Base-by-base conservation (phyloP, 2,797 vertebrate genomes). In the Pangasius sanitwongsei region DNA sequence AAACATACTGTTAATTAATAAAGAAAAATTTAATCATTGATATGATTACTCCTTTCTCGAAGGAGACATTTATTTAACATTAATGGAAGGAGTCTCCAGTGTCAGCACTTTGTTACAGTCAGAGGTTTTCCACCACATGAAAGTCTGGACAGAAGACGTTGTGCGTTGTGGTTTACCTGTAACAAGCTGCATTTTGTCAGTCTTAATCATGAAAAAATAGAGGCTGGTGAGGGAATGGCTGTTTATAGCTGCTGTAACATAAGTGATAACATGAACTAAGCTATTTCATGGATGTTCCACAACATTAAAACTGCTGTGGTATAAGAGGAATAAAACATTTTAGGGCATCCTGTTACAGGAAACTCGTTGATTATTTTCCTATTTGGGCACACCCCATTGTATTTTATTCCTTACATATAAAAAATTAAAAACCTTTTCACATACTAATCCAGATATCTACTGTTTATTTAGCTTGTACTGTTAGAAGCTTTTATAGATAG, bases 241-340 rank as follows among this genome's bases (percentile, higher is more conserved):
- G 55, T 34, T 20, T 9, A n/a, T 1, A 15, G 50, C 25, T 50
- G 75, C 25, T n/a, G n/a, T 28, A 77, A 50, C 13, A 18, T 16
- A 16, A 77, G 28, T 6, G 50, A 8, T 55, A 53, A 75, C 25
- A n/a, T 28, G 41, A 77, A 53, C 25, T 25, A n/a, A 80, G 3
- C 5, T 57, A 34, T 28, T 50, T 50, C 12, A 15, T 44, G 11
- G 8, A 31, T 6, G 25, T 50, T 77, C 23, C 48, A 28, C 2
- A 55, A 80, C 11, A 55, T 34, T 31, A 2, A 59, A 57, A 59
- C 18, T 59, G 9, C n/a, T 59, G 31, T 13, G 53, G 55, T 59
- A 81, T 81, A 82, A 59, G 12, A 59, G 55, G 53, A 82, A 61
- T 37, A 59, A 59, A 82, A 82, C 53, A 57, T 34, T 55, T 57